These are phyloP conservation scores for Blastobasis adustella DNA, from an alignment of 2,888 invertebrate genomes.

Conservation along the genomic window DNA sequence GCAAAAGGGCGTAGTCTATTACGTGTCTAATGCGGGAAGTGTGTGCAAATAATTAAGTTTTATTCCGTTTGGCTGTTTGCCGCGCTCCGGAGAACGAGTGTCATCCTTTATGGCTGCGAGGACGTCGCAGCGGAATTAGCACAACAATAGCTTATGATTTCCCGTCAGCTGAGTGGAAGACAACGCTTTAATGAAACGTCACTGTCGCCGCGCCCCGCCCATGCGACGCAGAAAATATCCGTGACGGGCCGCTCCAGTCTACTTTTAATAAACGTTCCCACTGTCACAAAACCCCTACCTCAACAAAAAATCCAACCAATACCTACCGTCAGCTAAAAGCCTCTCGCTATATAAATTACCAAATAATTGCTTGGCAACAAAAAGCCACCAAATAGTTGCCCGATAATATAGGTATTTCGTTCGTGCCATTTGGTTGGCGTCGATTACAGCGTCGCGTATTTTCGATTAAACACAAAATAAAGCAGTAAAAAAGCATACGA, in stretches of 20 bases:
- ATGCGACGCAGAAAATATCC: constrained; percentile 38
- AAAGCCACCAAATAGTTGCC: constrained; percentile 12
- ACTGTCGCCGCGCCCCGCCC: constrained; percentile 31
- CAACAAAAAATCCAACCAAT: not conserved
- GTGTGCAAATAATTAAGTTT: constrained; percentile 30
- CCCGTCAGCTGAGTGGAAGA: constrained; percentile 37
- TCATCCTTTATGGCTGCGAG: constrained; percentile 24
- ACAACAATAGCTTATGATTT: constrained; percentile 45
- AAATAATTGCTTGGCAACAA: constrained; percentile 16
- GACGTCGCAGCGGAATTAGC: constrained; percentile 29
- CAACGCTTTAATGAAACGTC: constrained; percentile 53
- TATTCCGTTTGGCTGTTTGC: constrained; percentile 20
- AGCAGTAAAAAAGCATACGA: not conserved
- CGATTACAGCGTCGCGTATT: not conserved
- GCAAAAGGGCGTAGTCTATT: constrained; percentile 32
- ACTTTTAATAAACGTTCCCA: constrained; percentile 8
- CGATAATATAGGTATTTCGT: constrained; percentile 13
- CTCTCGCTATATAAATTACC: constrained; percentile 14
- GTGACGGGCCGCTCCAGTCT: constrained; percentile 20
- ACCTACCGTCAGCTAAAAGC: constrained; percentile 5
- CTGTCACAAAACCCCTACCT: not conserved
- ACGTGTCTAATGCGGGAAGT: constrained; percentile 31
- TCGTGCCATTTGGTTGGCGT: constrained; percentile 1
- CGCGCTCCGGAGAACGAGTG: constrained; percentile 23
- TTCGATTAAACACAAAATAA: not conserved